phyloP scores from a whole-genome alignment of 2,113 vertebrate species.

The Paratilapia polleni region DNA sequence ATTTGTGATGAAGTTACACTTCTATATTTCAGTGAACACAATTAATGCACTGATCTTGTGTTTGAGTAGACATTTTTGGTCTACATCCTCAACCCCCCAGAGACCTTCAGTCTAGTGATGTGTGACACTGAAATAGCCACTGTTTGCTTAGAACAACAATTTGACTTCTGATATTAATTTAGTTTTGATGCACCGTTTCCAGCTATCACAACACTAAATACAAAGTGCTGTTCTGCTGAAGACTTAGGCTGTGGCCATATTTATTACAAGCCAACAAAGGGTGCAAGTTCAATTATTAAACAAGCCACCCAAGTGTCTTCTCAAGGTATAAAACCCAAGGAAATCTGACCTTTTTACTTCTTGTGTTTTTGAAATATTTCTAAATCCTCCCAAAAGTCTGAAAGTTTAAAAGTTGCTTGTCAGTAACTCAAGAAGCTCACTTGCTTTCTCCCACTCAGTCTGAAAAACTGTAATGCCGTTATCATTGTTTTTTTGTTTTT shows the following conservation, averaged over 20 bases:
- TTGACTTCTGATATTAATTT: too few relatives aligned
- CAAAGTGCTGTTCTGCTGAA: background rate
- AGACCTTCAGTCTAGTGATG: background rate
- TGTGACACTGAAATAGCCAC: too few relatives aligned
- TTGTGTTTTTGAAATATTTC: background rate
- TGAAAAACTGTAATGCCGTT: background rate
- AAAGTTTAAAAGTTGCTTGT: fast-evolving
- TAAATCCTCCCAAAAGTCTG: background rate
- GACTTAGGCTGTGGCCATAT: too few relatives aligned
- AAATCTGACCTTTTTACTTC: background rate
- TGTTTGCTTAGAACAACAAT: too few relatives aligned
- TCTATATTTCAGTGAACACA: background rate
- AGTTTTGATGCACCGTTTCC: background rate
- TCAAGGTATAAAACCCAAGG: background rate
- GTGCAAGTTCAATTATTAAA: too few relatives aligned
- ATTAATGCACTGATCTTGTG: background rate
- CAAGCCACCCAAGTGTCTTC: background rate
- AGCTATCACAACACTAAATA: background rate
- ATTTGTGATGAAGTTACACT: background rate
- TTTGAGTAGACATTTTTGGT: background rate
- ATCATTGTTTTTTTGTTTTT: background rate
- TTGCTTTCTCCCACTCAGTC: background rate
- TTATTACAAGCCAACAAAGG: too few relatives aligned
- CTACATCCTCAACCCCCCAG: too few relatives aligned
- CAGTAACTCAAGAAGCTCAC: background rate